Base-by-base conservation (phyloP, 2,888 invertebrate species). In the Caradrina kadenii region DNA sequence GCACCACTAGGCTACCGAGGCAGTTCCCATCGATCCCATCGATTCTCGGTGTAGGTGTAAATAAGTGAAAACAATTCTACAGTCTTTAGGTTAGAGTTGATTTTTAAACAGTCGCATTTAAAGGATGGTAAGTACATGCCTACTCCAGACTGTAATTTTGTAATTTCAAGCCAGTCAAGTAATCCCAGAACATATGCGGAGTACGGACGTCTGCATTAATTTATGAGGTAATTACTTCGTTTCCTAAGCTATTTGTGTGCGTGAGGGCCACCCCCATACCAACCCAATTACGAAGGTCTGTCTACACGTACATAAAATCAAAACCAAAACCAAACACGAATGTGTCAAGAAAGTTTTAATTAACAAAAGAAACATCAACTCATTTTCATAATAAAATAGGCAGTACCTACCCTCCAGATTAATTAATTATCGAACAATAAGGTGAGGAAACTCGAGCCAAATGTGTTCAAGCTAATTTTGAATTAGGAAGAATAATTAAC, bases 401-500 rank as follows among this genome's bases (percentile, higher is more conserved):
- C 21, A 56, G 17, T 39, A n/a, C 17, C 19, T 49, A 56, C 39
- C 42, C 3, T 64, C 13, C 19, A n/a, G 60, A 45, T 13, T 50
- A 54, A 15, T 42, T 42, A 42, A 45, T 65, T 39, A 61, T 49
- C 11, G 17, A 61, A 73, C 49, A 67, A 63, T 60, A 42, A 19
- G 60, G 35, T 22, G 35, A 49, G 21, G n/a, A 58, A 26, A 39
- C 39, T 39, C 11, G 13, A 26, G 45, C 60, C 61, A 62, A 77
- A 77, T 74, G 26, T 59, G 21, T 59, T 62, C 35, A 45, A 79
- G 48, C 31, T 61, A 64, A 69, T 77, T 75, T 63, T 39, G 17
- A 69, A 80, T 39, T 69, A 19, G 2, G 31, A 42, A 56, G 52
- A 63, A 61, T 68, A 68, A 79, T 81, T 82, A 69, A 66, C 48